Evolutionary conservation across 2,888 invertebrate genomes (phyloP).

Genomic region (Trilocha varians): DNA sequence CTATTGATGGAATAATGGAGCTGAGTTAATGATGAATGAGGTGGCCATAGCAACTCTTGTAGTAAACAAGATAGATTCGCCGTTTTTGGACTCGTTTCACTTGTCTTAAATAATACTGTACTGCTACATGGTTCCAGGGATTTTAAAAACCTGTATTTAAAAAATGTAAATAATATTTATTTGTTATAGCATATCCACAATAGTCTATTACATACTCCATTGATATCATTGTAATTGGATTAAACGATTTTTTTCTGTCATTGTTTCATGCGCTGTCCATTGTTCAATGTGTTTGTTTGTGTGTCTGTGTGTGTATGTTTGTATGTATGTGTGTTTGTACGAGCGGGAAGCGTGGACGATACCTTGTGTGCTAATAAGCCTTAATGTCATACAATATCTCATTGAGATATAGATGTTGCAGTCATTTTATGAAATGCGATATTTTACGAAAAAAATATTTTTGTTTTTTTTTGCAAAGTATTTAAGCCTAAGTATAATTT

Average conservation of each 20-base stretch:
- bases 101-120: too few species aligned
- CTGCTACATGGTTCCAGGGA: too few species aligned
- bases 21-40: too few species aligned
- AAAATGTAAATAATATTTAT: not conserved
- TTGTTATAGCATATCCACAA: constrained; percentile 27
- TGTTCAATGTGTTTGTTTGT: constrained; percentile 45
- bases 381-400: constrained; percentile 63
- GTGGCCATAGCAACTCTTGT: too few species aligned
- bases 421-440: not conserved
- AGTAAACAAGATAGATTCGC: too few species aligned
- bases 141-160: too few species aligned
- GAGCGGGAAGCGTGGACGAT: constrained; percentile 16
- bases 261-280: constrained; percentile 56
- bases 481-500: too few species aligned
- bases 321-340: constrained; percentile 24
- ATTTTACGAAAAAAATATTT: too few species aligned
- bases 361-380: constrained; percentile 58
- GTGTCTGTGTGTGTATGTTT: constrained; percentile 36
- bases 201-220: constrained; percentile 21
- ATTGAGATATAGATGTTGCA: constrained; percentile 37
- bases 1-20: too few species aligned
- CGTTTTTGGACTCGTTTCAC: too few species aligned
- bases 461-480: too few species aligned
- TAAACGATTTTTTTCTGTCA: constrained; percentile 67
- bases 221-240: constrained; percentile 66